Conservation (phyloP, 1,140 invertebrate genomes). For the Riptortus pedestris region DNA sequence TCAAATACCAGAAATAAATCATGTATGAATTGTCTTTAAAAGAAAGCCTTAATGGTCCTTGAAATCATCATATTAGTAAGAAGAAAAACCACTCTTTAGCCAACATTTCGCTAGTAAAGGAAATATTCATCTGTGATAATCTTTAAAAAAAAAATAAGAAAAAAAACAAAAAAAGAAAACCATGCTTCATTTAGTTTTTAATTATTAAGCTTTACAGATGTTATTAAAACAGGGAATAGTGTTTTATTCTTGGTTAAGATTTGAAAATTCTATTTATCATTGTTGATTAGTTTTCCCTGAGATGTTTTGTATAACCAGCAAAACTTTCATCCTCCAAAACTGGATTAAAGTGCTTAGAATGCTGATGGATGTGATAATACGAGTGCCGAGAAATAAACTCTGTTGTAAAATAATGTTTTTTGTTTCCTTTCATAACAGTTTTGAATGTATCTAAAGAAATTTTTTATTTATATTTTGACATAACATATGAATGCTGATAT, state of each 20-base stretch:
- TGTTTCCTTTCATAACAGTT: constrained; percentile 4
- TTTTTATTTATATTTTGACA: constrained; percentile 2
- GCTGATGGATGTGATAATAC: constrained; percentile 28
- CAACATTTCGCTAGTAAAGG: no score
- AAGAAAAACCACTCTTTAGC: no score
- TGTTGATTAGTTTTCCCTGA: neutral
- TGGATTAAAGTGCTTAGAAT: constrained; percentile 28
- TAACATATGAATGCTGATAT: neutral
- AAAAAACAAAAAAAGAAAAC: neutral
- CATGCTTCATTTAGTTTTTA: constrained; percentile 5
- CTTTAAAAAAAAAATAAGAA: neutral
- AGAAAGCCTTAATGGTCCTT: no score
- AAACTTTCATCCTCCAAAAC: constrained; percentile 18
- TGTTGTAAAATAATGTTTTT: constrained; percentile 18
- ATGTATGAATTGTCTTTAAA: no score
- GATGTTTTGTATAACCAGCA: constrained; percentile 20
- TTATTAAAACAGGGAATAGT: neutral
- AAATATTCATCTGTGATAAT: constrained; percentile 15
- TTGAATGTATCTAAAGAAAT: neutral
- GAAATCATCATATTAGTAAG: no score
- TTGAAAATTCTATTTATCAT: neutral
- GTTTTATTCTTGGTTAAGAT: neutral
- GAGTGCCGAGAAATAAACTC: constrained; percentile 25
- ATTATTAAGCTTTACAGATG: neutral
- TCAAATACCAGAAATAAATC: no score